Evolutionary conservation across 2,888 invertebrate genomes (phyloP), one percentile per base, ranked within the genome.

Genomic region (Synanthedon andrenaeformis): DNA sequence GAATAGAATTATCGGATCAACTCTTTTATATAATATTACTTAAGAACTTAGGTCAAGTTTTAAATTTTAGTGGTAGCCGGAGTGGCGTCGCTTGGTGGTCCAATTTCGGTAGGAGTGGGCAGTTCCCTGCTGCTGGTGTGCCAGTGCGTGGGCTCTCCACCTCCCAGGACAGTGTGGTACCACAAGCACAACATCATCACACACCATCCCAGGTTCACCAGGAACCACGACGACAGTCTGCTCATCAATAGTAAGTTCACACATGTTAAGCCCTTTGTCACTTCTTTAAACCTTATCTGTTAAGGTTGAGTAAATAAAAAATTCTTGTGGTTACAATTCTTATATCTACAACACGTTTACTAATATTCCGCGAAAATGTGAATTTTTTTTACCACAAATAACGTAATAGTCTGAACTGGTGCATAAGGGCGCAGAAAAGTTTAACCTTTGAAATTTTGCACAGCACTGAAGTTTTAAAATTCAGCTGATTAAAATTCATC

Each of bases 81-180:
- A 13, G 90, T 92, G 5, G 89, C 90, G 0, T 90, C 90, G 0
- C 87, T 92, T 23, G 90, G 91, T 0, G 83, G 82, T 0, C 59
- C 66, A 0, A 62, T 84, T 1, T 75, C 79, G 4, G 79, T 73
- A 0, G 80, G 80, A 0, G 83, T 76, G 0, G 82, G 83, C 0
- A 73, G 75, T 1, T 76, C 81, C 0, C 56, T 82, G 0, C 72
- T 81, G 0, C 71, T 86, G 1, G 72, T 71, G 6, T 86, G 85
- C 57, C 70, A 72, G 23, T 81, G 81, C 42, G 79, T 79, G 49
- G 85, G 85, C 0, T 62, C 66, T 0, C 85, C 85, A 0, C 77
- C 82, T 0, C 83, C 85, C 0, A 65, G 83, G 12, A 83, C 82
- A 42, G 82, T 82, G 54, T 86, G 85, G 85, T 84, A 85, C 58